A percentile compares a stretch with the other conserved stretches of the same genome.
Conservation (phyloP, 2,113 vertebrate genomes). For the Ptilonorhynchus violaceus region DNA sequence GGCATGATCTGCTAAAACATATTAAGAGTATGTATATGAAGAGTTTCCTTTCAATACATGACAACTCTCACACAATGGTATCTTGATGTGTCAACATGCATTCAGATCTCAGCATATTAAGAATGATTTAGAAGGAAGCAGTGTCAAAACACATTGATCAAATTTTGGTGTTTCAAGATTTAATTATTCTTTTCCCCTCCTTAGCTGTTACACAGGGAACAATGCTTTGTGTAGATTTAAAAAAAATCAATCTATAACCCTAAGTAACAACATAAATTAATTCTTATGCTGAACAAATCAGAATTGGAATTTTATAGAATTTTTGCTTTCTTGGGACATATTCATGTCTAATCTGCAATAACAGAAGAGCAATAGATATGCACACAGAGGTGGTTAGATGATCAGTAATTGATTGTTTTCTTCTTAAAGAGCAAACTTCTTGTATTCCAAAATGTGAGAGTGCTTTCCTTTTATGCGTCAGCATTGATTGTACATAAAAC, state of each 20-base stretch:
- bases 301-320: background rate
- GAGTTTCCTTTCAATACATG: background rate
- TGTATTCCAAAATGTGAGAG: background rate
- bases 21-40: background rate
- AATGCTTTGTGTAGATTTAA: background rate
- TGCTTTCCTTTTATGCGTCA: background rate
- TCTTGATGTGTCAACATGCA: background rate
- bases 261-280: background rate
- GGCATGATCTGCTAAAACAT: background rate
- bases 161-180: background rate
- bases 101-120: background rate
- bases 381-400: background rate
- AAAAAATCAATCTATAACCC: background rate
- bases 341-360: background rate
- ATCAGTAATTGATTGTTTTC: slow-evolving; percentile 40
- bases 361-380: background rate
- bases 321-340: background rate
- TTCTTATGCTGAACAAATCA: background rate
- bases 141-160: slow-evolving; percentile 14
- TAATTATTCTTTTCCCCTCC: background rate
- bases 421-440: slow-evolving; percentile 14
- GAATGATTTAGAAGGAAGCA: background rate
- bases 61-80: background rate
- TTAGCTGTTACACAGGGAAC: background rate
- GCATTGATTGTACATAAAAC: slow-evolving; percentile 24